Evolutionary conservation across 2,113 vertebrate genomes (phyloP).

Genomic region (Hydrolagus affinis): DNA sequence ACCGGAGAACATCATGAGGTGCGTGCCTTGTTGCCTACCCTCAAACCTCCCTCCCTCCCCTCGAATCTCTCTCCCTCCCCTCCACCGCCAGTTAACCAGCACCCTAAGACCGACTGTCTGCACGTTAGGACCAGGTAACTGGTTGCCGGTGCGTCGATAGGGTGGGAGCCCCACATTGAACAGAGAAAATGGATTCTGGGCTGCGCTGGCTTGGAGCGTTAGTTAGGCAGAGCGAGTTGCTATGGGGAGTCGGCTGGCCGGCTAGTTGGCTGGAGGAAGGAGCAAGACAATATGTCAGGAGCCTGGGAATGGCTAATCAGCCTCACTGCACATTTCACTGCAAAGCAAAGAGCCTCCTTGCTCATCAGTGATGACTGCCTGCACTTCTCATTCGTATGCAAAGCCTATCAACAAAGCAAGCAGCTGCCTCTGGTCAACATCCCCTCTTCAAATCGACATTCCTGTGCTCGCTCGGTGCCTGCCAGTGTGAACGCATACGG

Average conservation of each 20-base stretch:
- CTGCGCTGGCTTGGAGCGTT: constrained; percentile 43
- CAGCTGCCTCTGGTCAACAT: neutral
- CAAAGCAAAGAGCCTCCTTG: constrained; percentile 44
- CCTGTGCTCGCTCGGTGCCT: no score
- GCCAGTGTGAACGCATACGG: no score
- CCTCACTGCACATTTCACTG: constrained; percentile 36
- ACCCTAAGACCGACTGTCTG: neutral
- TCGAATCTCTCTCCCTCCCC: no score
- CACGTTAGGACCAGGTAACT: neutral
- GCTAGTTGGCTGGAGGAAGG: constrained; percentile 43
- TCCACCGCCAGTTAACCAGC: neutral
- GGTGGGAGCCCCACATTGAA: constrained; percentile 25
- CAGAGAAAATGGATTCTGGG: constrained; percentile 41
- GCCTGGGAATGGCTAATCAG: constrained; percentile 41
- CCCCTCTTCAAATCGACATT: no score
- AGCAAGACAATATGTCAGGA: constrained; percentile 41
- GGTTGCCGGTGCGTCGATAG: neutral
- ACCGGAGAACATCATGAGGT: neutral
- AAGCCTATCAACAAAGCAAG: constrained; percentile 13
- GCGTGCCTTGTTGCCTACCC: neutral
- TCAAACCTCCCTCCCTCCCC: no score
- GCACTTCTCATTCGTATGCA: neutral
- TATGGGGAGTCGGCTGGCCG: constrained; percentile 56
- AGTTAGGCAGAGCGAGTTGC: constrained; percentile 45
- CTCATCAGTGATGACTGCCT: constrained; percentile 44